Evolutionary conservation across 2,113 vertebrate genomes (phyloP).

Genomic region (Chitala chitala): DNA sequence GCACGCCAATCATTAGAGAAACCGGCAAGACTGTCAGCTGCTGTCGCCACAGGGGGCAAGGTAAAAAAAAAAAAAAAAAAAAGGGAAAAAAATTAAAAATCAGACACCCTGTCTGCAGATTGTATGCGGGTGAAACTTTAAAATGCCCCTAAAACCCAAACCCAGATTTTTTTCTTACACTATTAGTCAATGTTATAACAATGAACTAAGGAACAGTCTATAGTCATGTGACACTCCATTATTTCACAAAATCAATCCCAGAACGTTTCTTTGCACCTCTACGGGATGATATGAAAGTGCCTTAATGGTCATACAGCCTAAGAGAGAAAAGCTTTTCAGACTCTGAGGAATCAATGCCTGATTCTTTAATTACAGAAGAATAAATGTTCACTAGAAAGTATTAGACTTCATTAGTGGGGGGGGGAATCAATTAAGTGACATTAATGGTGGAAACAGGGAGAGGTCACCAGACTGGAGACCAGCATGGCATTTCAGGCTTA

Average conservation of each 20-base stretch:
- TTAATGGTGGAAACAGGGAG: neutral
- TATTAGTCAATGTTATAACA: neutral
- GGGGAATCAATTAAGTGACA: conserved; percentile 11
- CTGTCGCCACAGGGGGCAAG: neutral
- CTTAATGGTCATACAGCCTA: neutral
- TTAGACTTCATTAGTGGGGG: neutral
- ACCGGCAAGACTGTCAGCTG: neutral
- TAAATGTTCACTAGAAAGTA: conserved; percentile 7
- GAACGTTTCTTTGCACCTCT: neutral
- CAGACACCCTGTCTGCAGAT: no score
- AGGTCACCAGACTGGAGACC: neutral
- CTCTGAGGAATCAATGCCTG: conserved; percentile 2
- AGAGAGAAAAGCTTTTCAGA: neutral
- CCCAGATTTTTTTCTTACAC: neutral
- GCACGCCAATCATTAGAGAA: neutral
- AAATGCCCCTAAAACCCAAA: neutral
- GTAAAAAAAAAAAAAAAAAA: no score
- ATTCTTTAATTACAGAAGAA: conserved; percentile 6
- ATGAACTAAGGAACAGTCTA: neutral
- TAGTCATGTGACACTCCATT: neutral
- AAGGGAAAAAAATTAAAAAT: neutral
- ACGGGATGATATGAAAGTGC: neutral
- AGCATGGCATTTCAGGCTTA: neutral
- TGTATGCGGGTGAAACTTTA: no score
- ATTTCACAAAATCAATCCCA: conserved; percentile 5